Conservation (phyloP, 2,113 vertebrate species). For the Austrofundulus limnaeus region DNA sequence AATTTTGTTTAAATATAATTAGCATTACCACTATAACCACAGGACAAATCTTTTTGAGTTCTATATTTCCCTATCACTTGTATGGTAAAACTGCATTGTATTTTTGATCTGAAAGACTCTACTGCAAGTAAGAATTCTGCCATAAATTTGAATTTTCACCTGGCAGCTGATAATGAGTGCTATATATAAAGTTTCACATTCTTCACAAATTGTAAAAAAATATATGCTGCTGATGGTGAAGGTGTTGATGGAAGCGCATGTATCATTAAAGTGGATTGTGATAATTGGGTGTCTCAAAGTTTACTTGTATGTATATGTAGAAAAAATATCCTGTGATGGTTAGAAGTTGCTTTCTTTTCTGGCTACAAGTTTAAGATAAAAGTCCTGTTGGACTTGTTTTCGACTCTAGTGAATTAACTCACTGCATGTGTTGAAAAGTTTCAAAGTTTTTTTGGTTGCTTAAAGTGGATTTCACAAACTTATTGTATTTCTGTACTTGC, state of each 20-base stretch:
- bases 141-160: slow-evolving; percentile 9
- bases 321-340: not conserved
- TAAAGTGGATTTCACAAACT: no score
- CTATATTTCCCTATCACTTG: not conserved
- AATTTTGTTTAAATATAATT: not conserved
- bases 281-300: slow-evolving; percentile 9
- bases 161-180: slow-evolving; percentile 6
- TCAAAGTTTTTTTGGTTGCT: not conserved
- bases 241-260: not conserved
- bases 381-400: not conserved
- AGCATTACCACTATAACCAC: not conserved
- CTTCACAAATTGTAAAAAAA: not conserved
- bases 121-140: not conserved
- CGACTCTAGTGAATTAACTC: no score
- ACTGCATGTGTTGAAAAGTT: not conserved
- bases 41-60: not conserved
- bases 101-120: slow-evolving; percentile 5
- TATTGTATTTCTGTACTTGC: no score
- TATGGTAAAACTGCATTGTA: not conserved
- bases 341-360: not conserved
- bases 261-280: not conserved
- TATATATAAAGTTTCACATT: not conserved
- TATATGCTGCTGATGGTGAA: not conserved
- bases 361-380: not conserved
- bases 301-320: not conserved